phyloP scores from a whole-genome alignment of 2,113 vertebrate species.

The Melierax canorus region DNA sequence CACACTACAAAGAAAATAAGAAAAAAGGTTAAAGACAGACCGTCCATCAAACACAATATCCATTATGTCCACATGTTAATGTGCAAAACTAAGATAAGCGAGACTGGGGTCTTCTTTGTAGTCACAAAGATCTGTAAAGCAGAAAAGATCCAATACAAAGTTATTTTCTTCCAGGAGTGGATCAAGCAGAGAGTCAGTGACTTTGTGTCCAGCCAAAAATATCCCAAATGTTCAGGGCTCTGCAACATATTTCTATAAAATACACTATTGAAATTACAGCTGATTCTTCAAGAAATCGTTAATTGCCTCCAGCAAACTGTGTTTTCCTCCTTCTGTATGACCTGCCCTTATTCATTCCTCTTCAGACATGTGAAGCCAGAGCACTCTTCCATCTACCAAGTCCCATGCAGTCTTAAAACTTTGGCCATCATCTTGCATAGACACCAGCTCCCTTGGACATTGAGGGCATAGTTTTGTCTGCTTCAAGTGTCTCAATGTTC shows the following conservation, averaged over 20 bases:
- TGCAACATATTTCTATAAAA: neutral
- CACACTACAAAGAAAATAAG: neutral
- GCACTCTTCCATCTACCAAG: neutral
- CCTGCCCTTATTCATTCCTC: neutral
- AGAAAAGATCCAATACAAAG: neutral
- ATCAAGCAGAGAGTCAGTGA: neutral
- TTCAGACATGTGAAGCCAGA: neutral
- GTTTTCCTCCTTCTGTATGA: neutral
- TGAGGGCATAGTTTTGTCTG: neutral
- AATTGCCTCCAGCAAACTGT: neutral
- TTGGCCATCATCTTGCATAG: neutral
- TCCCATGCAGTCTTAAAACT: neutral
- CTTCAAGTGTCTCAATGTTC: neutral
- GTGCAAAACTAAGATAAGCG: fast-evolving
- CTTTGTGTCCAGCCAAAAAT: neutral
- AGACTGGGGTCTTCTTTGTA: neutral
- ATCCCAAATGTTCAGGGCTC: neutral
- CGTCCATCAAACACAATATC: neutral
- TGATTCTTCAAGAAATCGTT: neutral
- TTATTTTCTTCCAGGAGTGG: neutral
- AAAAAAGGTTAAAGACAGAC: neutral
- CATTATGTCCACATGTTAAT: neutral
- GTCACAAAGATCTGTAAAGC: neutral
- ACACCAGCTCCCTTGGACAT: neutral
- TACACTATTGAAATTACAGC: neutral